Evolutionary conservation across 2,888 invertebrate genomes (phyloP), one percentile per base, ranked within the genome.

Genomic region (Adelphocoris suturalis): DNA sequence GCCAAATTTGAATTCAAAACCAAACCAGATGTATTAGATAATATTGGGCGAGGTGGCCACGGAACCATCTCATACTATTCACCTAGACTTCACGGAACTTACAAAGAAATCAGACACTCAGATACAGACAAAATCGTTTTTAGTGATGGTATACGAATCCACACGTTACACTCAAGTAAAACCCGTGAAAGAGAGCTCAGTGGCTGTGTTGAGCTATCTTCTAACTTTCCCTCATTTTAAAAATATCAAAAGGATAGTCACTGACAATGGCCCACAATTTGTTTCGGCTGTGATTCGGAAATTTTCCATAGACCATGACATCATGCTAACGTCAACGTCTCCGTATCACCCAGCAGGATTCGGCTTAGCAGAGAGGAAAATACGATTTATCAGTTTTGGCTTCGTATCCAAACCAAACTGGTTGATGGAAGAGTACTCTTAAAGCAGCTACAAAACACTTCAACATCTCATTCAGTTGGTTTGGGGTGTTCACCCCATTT

Each of bases 1-100:
- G 12, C 27, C 14, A 75, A 75, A 68, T 75, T 86, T 28, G 68
- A 86, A 68, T 86, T 11, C 28, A 86, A 27, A 16, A 23, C 52
- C 27, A 86, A 86, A 28, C 61, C 86, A 7, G 86, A 86, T 68
- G 14, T 55, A 13, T 19, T n/a, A n/a, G n/a, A n/a, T 86, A 48
- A 55, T 86, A 7, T 16, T 86, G 4, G 28, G 61, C 5, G 47
- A 87, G 46, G 5, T 46, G 5, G 9, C 78, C 5, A 19, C 14
- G 9, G n/a, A 75, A 7, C 78, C 88, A 19, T 87, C 82, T n/a
- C 61, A 86, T 23, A 16, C 48, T 12, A 16, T 78, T 82, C 76
- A 75, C 37, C 23, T 87, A 12, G 88, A 87, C 52, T 87, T 87
- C 37, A 78, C 76, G n/a, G 88, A 87, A 47, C 28, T 75, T 4